A percentile compares a stretch with the other conserved stretches of the same genome.
These are phyloP conservation scores for Sylvilagus bachmani DNA, from an alignment of 2,113 vertebrate species.

Conservation along the genomic window DNA sequence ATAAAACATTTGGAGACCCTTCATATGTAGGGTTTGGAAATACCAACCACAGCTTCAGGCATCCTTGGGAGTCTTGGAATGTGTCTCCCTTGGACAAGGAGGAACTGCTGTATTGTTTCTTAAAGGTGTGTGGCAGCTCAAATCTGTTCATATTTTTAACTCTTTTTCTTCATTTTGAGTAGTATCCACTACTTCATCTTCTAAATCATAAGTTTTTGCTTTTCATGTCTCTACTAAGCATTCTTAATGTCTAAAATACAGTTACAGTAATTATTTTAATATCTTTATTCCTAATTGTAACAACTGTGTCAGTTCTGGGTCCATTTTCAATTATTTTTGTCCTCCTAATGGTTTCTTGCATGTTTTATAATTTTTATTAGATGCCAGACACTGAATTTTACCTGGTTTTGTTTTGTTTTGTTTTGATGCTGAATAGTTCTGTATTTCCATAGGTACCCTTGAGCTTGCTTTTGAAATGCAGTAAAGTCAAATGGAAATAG, in stretches of 20 bases:
- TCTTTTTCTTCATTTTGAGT: not conserved
- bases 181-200: not conserved
- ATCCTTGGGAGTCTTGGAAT: not conserved
- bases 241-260: not conserved
- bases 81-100: not conserved
- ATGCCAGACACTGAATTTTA: not conserved
- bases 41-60: not conserved
- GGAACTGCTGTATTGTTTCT: not conserved
- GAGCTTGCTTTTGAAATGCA: not conserved
- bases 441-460: not conserved
- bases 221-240: not conserved
- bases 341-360: not conserved
- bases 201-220: not conserved
- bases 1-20: too few relatives aligned
- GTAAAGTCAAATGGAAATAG: not conserved
- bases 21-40: too few relatives aligned
- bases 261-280: not conserved
- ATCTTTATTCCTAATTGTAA: not conserved
- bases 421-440: not conserved
- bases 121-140: not conserved
- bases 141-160: not conserved
- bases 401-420: not conserved
- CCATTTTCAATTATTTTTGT: not conserved
- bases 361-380: not conserved
- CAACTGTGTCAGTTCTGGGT: not conserved